These are phyloP conservation scores for Diplolepis rosae DNA, from an alignment of 2,888 invertebrate species.

Conservation along the genomic window DNA sequence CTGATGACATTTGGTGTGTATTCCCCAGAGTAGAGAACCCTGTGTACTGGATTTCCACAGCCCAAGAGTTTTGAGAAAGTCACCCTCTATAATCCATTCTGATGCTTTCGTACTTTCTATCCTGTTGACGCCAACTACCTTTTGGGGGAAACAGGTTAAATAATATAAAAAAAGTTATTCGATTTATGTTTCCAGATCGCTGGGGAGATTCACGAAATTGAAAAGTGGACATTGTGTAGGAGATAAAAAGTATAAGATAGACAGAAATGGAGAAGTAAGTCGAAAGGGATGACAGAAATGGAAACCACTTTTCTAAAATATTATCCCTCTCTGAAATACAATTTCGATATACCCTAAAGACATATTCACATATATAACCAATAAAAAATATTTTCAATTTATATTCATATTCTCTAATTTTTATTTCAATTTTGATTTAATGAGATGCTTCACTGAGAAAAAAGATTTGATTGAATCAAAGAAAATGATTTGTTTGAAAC, in stretches of 20 bases:
- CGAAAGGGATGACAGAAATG: background rate
- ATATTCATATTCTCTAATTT: too few species aligned
- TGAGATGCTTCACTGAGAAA: too few species aligned
- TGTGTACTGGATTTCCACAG: background rate
- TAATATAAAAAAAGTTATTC: slow-evolving; percentile 44
- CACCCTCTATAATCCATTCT: slow-evolving; percentile 1
- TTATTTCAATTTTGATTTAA: too few species aligned
- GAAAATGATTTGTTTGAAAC: too few species aligned
- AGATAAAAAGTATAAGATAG: background rate
- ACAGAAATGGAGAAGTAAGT: background rate
- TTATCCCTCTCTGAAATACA: too few species aligned
- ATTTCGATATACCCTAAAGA: too few species aligned
- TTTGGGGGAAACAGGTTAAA: slow-evolving; percentile 35
- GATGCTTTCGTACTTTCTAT: too few species aligned
- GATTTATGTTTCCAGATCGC: slow-evolving; percentile 54
- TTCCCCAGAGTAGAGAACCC: slow-evolving; percentile 53
- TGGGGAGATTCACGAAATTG: slow-evolving; percentile 53
- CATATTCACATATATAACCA: too few species aligned
- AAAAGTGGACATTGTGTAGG: slow-evolving; percentile 55
- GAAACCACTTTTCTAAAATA: background rate
- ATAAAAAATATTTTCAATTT: too few species aligned
- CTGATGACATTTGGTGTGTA: slow-evolving; percentile 67
- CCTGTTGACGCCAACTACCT: slow-evolving; percentile 8
- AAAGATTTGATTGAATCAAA: too few species aligned
- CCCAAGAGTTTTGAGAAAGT: slow-evolving; percentile 32